Base-by-base conservation (phyloP, 2,797 vertebrate species). In the Pipistrellus nathusii region DNA sequence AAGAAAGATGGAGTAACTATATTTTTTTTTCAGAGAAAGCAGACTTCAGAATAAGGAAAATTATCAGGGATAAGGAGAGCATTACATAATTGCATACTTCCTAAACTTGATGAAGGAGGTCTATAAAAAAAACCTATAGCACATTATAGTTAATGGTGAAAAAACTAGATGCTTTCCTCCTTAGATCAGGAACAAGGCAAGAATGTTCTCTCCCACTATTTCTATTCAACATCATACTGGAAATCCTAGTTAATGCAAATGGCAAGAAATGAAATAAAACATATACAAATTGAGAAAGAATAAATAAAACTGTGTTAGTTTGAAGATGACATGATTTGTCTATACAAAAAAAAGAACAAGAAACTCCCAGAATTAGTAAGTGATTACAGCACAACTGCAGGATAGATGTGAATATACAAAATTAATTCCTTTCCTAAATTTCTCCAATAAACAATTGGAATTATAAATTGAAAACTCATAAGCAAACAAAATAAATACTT, bases 401-500 rank as follows among this genome's bases (percentile, higher is more conserved):
- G 68, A 72, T 32, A 78, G 10, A 85, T 23, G 62, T n/a, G 3
- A 92, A 81, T 55, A 81, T 23, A 82, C 4, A 23, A 76, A 85
- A 88, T 71, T n/a, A 77, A 53, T 18, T 64, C 9, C n/a, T 89
- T 92, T 68, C 64, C 14, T 92, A 76, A 76, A 92, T 78, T 44
- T 32, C 14, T 66, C 2, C 66, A 20, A 5, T 64, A 32, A 83
- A 87, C 44, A 95, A 77, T 0, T 66, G 23, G 71, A 72, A 84
- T 66, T 64, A 86, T 69, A 94, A 86, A 77, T 27, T 77, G 72
- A 41, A 82, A 85, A 82, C 8, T 46, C 48, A 88, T 57, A 51
- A 82, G 38, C n/a, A 90, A 27, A 46, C 84, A 69, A 88, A 94
- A 83, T 20, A 92, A 94, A 84, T 38, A 66, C 25, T 41, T 48